Conservation (phyloP, 2,797 vertebrate genomes). For the Liasis olivaceus region DNA sequence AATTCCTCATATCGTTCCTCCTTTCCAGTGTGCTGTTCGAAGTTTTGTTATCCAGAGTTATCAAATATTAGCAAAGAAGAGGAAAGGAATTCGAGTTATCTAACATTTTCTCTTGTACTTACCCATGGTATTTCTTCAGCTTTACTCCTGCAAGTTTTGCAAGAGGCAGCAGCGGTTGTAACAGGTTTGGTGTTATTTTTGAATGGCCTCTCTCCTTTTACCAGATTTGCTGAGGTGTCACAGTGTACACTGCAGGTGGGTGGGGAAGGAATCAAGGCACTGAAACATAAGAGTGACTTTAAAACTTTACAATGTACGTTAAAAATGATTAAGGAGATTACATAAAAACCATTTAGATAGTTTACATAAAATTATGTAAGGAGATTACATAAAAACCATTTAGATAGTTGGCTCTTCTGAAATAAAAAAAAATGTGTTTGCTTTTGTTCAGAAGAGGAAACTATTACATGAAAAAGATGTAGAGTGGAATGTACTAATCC, state of each 20-base stretch:
- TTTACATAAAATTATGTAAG: too few species aligned
- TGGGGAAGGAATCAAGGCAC: constrained; percentile 66
- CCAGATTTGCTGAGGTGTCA: constrained; percentile 57
- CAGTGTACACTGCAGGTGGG: constrained; percentile 57
- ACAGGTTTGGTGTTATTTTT: constrained; percentile 19
- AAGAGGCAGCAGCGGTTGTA: constrained; percentile 11
- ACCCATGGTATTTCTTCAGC: constrained; percentile 47
- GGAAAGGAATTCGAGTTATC: neutral
- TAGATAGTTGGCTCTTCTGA: neutral
- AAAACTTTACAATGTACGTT: constrained; percentile 54
- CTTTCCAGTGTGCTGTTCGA: neutral
- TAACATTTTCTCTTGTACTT: constrained; percentile 35
- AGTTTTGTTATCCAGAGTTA: neutral
- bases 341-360: neutral
- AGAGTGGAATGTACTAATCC: neutral
- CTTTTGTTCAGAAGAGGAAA: neutral
- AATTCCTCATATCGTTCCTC: neutral
- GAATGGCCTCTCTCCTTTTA: constrained; percentile 59
- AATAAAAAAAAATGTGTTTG: neutral
- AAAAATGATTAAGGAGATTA: neutral
- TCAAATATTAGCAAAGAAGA: neutral
- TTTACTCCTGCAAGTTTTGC: accelerated
- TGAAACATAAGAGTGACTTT: neutral
- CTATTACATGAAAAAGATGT: neutral
- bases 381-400: neutral